Evolutionary conservation across 2,888 invertebrate species (phyloP), one percentile per base, ranked within the genome.

Genomic region (Yponomeuta sedellus): DNA sequence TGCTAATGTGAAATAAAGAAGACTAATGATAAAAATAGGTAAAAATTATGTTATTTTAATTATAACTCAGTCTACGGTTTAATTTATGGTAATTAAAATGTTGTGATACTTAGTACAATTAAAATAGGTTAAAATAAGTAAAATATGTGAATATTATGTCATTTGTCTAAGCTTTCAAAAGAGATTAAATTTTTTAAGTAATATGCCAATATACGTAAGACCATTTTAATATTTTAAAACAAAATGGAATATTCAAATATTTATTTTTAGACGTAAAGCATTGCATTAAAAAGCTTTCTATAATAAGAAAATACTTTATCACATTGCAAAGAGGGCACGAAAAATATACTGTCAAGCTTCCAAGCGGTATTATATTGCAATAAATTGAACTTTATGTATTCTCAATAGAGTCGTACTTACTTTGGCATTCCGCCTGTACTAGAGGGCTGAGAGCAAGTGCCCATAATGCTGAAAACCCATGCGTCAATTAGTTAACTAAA

Each of bases 391-490:
- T 44, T 25, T 64, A 70, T 44, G 66, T 68, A 70, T 68, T 69
- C 71, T 74, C 71, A 68, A 69, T 69, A 71, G 70, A 75, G 70
- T 68, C 73, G 74, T 90, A 91, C 91, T 91, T 85, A 92, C 92
- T 91, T 77, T 92, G 91, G 86, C 92, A 92, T 87, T 92, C 90
- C 78, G 91, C 90, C 83, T 88, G 88, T 71, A 91, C 87, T 79
- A 91, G 84, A 70, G 91, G 90, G 81, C 85, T 85, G 80, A 91
- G 82, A 80, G 83, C 83, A 85, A 92, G 81, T 74, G 87, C 89
- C 91, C 91, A 91, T 79, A 92, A 86, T 78, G 91, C 92, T 92
- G 92, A 89, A 91, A 91, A 90, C 81, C 87, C 90, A 91, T 90
- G 91, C 91, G 81, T 79, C 76, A 78, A 84, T 90, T 91, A 90